These are phyloP conservation scores for Drosophila pallidifrons DNA, from an alignment of 1,140 invertebrate species.

Conservation along the genomic window DNA sequence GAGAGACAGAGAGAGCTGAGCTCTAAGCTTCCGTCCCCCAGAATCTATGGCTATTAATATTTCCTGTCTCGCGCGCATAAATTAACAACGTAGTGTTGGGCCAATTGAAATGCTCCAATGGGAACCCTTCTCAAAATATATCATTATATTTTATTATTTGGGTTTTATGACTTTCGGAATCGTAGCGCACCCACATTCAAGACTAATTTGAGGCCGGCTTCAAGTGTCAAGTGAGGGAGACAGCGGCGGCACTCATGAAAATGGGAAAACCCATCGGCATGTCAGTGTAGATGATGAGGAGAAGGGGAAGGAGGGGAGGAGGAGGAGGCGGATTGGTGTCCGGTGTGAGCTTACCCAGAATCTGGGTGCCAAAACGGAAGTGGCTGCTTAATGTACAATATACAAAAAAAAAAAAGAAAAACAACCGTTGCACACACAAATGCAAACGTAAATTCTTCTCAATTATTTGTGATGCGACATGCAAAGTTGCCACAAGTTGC, in stretches of 20 bases:
- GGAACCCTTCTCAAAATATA: slow-evolving; percentile 71
- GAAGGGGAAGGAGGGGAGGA: neutral
- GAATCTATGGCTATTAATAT: slow-evolving; percentile 72
- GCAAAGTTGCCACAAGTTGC: slow-evolving; percentile 16
- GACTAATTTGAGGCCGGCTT: slow-evolving; percentile 29
- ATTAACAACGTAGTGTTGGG: slow-evolving; percentile 53
- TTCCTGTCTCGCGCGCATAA: slow-evolving; percentile 79
- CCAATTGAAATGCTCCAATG: slow-evolving; percentile 18
- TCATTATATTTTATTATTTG: slow-evolving; percentile 32
- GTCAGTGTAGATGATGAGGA: neutral
- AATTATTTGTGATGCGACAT: slow-evolving; percentile 44
- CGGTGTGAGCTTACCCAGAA: slow-evolving; percentile 32
- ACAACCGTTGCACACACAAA: slow-evolving; percentile 22
- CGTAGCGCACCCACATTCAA: slow-evolving; percentile 57
- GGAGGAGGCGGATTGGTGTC: slow-evolving; percentile 1
- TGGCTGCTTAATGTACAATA: slow-evolving; percentile 51
- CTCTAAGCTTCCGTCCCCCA: slow-evolving; percentile 39
- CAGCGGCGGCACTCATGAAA: slow-evolving; percentile 1
- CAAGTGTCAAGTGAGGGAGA: slow-evolving; percentile 1
- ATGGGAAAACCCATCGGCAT: slow-evolving; percentile 35
- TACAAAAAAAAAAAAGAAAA: neutral
- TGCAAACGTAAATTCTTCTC: slow-evolving; percentile 42
- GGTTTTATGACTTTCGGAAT: slow-evolving; percentile 64
- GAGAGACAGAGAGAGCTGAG: too few species aligned
- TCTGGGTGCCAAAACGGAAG: slow-evolving; percentile 54